Evolutionary conservation across 2,888 invertebrate genomes (phyloP), one percentile per base, ranked within the genome.

Genomic region (Sarcophaga subvicina): DNA sequence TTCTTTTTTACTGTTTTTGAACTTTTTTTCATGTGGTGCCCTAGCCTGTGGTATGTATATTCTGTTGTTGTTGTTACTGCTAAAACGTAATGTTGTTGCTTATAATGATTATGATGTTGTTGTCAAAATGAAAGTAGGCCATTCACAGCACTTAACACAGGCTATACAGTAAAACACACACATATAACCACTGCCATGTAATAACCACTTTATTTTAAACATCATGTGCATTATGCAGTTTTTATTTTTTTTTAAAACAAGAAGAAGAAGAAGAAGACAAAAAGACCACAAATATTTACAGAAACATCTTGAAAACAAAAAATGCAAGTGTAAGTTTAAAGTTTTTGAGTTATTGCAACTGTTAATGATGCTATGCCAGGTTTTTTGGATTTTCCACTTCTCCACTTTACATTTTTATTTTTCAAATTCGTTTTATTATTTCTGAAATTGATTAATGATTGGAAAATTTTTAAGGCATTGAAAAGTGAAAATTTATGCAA

Each of bases 71-170:
- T 37, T 37, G 37, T 37, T 37, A 37, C 37, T 37, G 37, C 37
- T 37, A 27, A 59, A 59, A 17, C 17, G 45, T 47, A 25, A 1
- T 70, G 25, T 14, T 14, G 63, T 25, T 22, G 22, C 37, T 37
- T 37, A 37, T 37, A 37, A 37, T 37, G 37, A 73, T 73, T 6
- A 73, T 59, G 73, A 76, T 86, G 83, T 60, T 83, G 84, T 77
- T 84, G 78, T 75, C 86, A 87, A 87, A 87, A 87, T 78, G 81
- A 87, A 87, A 87, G 86, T 87, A 81, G 86, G 86, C 66, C 86
- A 84, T 84, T 87, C 81, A 87, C 83, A 87, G 80, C 84, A 87
- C 73, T 83, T 22, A 76, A 80, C 54, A 45, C 37, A 37, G 8
- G 45, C 63, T 64, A 63, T 22, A 64, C 62, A 81, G 20, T 12